Conservation (phyloP, 2,113 vertebrate genomes). For the Mesembrinibis cayennensis region DNA sequence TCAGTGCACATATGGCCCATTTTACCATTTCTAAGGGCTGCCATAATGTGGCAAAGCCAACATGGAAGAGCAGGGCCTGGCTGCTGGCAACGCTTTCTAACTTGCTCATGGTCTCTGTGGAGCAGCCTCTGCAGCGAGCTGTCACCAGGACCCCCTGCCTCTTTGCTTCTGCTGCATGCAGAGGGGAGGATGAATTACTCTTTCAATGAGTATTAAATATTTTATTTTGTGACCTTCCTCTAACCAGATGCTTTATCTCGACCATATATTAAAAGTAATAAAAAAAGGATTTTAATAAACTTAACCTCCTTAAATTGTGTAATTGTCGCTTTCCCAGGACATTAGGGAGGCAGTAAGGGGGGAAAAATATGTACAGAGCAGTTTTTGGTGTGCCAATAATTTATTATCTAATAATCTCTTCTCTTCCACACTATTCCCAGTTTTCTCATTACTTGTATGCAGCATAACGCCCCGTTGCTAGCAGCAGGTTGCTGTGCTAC, state of each 20-base stretch:
- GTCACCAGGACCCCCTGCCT: neutral
- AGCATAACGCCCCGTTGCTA: neutral
- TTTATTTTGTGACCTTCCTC: conserved; percentile 45
- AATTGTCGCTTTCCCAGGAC: conserved; percentile 52
- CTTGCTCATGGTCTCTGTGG: accelerated
- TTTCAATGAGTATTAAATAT: neutral
- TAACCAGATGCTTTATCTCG: conserved; percentile 45
- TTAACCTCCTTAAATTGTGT: conserved; percentile 58
- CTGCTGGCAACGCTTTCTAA: neutral
- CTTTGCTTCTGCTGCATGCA: neutral
- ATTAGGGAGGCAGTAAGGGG: conserved; percentile 17
- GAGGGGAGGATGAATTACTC: neutral
- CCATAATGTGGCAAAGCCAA: neutral
- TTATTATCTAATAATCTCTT: conserved; percentile 69
- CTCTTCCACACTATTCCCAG: conserved; percentile 48
- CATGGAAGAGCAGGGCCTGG: neutral
- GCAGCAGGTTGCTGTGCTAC: conserved; percentile 29
- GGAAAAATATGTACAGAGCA: neutral
- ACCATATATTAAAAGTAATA: conserved; percentile 24
- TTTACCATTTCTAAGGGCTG: neutral
- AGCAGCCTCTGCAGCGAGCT: neutral
- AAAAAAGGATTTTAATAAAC: conserved; percentile 61
- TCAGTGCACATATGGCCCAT: accelerated
- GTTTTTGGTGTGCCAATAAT: conserved; percentile 50
- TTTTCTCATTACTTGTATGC: conserved; percentile 49